Percentiles rank a stretch among this genome's conserved stretches.
phyloP scores from a whole-genome alignment of 2,797 vertebrate species.

The Aldrovandia affinis region DNA sequence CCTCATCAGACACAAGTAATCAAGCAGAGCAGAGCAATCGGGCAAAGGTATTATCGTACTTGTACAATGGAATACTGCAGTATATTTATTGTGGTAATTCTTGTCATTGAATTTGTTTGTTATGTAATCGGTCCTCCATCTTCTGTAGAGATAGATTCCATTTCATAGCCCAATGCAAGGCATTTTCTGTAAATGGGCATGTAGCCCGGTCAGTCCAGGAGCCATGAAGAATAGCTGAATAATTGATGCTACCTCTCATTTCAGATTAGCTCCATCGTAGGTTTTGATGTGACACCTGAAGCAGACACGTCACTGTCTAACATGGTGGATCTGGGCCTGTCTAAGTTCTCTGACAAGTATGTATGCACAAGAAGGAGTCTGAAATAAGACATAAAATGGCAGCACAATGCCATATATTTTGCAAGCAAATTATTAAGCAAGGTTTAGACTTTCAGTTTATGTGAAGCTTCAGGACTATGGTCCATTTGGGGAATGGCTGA shows the following conservation, averaged over 20 bases:
- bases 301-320: conserved; percentile 74
- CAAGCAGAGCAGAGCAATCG: no score
- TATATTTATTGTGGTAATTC: background rate
- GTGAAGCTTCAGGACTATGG: no score
- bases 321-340: conserved; percentile 83
- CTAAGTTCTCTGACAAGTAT: conserved; percentile 81
- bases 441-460: background rate
- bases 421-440: background rate
- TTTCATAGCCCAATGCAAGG: background rate
- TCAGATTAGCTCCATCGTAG: conserved; percentile 84
- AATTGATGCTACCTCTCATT: conserved; percentile 45
- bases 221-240: conserved; percentile 42
- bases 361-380: conserved; percentile 39
- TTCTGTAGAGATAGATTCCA: background rate
- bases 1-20: no score
- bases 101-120: background rate
- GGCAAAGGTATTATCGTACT: no score
- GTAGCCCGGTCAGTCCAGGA: conserved; percentile 25
- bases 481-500: background rate
- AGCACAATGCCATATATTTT: background rate
- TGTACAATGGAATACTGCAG: background rate
- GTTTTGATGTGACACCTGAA: conserved; percentile 76
- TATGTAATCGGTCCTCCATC: background rate
- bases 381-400: background rate
- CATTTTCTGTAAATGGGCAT: background rate